Evolutionary conservation across 1,140 invertebrate species (phyloP), one percentile per base, ranked within the genome.

Genomic region (Pinna nobilis): DNA sequence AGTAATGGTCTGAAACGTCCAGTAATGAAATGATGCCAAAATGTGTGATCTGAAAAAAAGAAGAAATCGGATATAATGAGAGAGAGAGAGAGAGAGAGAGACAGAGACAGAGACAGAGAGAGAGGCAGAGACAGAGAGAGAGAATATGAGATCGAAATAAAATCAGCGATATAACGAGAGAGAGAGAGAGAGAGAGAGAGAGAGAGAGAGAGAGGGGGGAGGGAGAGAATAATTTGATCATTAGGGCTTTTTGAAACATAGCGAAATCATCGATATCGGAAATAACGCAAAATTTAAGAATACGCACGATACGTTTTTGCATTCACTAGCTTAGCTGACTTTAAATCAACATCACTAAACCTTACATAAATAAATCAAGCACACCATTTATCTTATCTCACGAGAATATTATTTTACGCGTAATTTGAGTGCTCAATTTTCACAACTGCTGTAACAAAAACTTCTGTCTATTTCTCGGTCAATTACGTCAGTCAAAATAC

Each of bases 1-100:
- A 69, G 84, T 86, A 32, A 81, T 82, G 6, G 84, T 86, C 32
- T 72, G 39, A 51, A 69, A 86, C 0, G 78, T 72, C 84, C 84
- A 86, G 60, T 78, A 84, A 20, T 82, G 82, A 59, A 86, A 86
- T 3, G 67, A 75, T 11, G 80, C 74, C 3, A 84, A 47, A 0
- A 76, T 71, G 64, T 84, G 55, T 3, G 81, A 71, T 4, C 84
- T 86, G 73, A 9, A 78, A 76, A 51, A 67, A 49, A 73, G 15
- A 20, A 18, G 37, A 7, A 32, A n/a, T 44, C n/a, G n/a, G n/a
- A 44, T 44, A 44, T 44, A 44, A 11, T 9, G 39, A 9, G 9
- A 44, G 9, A 9, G 39, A 11, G 9, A 11, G 9, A 44, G n/a
- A 44, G 9, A 9, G 39, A n/a, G n/a, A n/a, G 39, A 44, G 9